Base-by-base conservation (phyloP, 2,888 invertebrate species). In the Sipunculus nudus region DNA sequence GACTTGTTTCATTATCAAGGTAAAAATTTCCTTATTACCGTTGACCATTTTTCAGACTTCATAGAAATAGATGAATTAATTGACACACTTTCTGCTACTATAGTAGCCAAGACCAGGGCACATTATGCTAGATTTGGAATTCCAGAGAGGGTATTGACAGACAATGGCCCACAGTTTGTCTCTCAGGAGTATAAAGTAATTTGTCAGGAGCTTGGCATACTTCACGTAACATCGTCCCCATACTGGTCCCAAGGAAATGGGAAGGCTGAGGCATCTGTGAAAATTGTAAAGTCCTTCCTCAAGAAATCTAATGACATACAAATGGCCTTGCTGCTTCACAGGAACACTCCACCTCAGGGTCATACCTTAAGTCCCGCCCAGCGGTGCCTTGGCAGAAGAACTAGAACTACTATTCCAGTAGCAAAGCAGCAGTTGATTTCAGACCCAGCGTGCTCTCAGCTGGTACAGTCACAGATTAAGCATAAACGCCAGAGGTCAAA, bases 211-310 rank as follows among this genome's bases (percentile, higher is more conserved):
- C 47, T 47, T 47, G 47, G 47, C 2, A 38, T 47, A 21, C 32
- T 23, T 16, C 55, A 55, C 38, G 38, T 38, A 23, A 55, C 55
- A 2, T 28, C 41, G 8, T 55, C 55, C 6, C 55, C 54, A 23
- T 54, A 54, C 6, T 35, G 25, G 6, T 32, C 54, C n/a, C 55
- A 55, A 19, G 55, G 55, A 3, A 55, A 55, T 47, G 47, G 47
- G 10, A 46, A 46, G 28, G 47, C 47, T 16, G 47, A 46, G 26
- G 23, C 47, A 25, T 6, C 26, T 10, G 47, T 46, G 8, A 46
- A 46, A 26, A 26, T 46, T 8, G 26, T 46, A 4, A 46, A 46
- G 26, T 25, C 21, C 47, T 16, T 46, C 8, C 6, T 46, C 38
- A 31, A 23, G 28, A 32, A 55, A 19, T 32, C 35, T 55, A 21